Conservation (phyloP, 2,113 vertebrate species). For the Oreochromis spilurus region DNA sequence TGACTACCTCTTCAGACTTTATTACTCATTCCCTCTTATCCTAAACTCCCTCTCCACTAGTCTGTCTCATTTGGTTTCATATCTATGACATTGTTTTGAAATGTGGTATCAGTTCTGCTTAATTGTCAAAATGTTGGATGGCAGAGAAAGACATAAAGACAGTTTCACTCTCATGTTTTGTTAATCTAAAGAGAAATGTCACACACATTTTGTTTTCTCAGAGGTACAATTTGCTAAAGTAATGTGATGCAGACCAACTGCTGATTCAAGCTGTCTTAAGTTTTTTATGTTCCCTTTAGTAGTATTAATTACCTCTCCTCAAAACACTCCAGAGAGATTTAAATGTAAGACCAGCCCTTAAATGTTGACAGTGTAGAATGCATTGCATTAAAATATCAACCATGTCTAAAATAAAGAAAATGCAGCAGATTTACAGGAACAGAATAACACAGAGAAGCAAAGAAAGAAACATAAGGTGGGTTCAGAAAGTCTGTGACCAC, state of each 20-base stretch:
- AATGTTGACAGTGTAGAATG: not conserved
- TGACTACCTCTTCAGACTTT: slow-evolving; percentile 4
- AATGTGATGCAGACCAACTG: not conserved
- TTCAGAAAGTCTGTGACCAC: not conserved
- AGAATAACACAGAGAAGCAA: not conserved
- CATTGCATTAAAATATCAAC: not conserved
- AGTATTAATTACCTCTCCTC: not conserved
- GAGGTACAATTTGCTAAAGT: not conserved
- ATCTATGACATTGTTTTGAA: not conserved
- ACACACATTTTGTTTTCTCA: not conserved
- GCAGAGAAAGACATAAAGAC: not conserved
- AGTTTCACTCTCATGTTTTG: not conserved
- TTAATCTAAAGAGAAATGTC: not conserved
- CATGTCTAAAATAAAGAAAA: not conserved
- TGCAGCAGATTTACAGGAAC: not conserved
- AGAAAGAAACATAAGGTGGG: not conserved
- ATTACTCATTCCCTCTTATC: slow-evolving; percentile 9
- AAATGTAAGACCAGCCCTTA: not conserved
- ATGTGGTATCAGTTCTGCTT: not conserved
- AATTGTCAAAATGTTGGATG: not conserved
- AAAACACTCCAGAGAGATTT: not conserved
- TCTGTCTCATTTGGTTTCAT: not conserved
- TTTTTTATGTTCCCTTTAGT: not conserved
- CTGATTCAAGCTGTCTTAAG: not conserved
- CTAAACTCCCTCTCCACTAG: not conserved